Percentiles rank a stretch among this genome's conserved stretches.
Conservation (phyloP, 2,113 vertebrate species). For the Megaleporinus macrocephalus region DNA sequence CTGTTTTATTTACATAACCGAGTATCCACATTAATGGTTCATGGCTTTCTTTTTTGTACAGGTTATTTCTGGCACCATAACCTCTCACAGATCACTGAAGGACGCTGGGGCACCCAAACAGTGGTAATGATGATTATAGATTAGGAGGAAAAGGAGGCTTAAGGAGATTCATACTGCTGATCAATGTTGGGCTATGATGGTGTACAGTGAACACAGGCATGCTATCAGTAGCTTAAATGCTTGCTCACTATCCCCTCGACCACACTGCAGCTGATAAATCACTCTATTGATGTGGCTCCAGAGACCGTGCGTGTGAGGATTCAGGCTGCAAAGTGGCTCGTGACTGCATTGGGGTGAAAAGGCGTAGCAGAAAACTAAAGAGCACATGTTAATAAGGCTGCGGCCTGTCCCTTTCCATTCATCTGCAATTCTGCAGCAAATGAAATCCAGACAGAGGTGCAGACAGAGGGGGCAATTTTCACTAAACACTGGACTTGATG, state of each 20-base stretch:
- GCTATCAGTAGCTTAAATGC: constrained; percentile 46
- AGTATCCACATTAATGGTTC: neutral
- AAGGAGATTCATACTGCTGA: constrained; percentile 33
- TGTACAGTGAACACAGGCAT: constrained; percentile 23
- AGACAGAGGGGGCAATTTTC: constrained; percentile 42
- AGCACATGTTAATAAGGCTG: constrained; percentile 68
- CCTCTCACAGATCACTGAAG: constrained; percentile 45
- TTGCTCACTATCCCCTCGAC: constrained; percentile 54
- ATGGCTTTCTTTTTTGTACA: neutral
- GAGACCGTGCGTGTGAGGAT: constrained; percentile 53
- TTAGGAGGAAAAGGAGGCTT: constrained; percentile 40
- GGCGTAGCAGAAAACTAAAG: constrained; percentile 69
- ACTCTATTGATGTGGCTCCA: constrained; percentile 71
- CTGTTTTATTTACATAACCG: neutral
- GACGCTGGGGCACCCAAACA: constrained; percentile 30
- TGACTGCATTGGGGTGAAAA: constrained; percentile 61
- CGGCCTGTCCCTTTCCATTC: constrained; percentile 63
- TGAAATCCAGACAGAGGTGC: constrained; percentile 46
- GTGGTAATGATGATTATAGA: constrained; percentile 44
- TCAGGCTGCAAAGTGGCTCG: constrained; percentile 64
- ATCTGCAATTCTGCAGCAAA: constrained; percentile 70
- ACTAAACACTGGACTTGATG: constrained; percentile 16
- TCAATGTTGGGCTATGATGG: constrained; percentile 21
- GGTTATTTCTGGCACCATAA: constrained; percentile 5
- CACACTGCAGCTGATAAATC: constrained; percentile 68